These are phyloP conservation scores for Aix galericulata DNA, from an alignment of 2,113 vertebrate genomes.

Conservation along the genomic window DNA sequence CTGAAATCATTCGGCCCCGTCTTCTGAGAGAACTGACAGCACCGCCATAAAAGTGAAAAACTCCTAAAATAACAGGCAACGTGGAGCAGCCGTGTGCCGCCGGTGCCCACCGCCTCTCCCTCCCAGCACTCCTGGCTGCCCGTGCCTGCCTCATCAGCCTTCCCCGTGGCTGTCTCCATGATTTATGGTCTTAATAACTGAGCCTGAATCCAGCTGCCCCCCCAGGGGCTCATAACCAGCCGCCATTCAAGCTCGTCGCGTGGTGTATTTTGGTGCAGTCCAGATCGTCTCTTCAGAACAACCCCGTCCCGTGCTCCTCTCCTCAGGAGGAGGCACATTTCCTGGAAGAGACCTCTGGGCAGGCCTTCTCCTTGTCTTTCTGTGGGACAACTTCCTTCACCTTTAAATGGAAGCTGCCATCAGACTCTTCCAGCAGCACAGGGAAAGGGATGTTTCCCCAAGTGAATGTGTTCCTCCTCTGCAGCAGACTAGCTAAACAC, in stretches of 20 bases:
- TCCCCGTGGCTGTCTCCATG: slow-evolving; percentile 62
- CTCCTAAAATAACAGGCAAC: slow-evolving; percentile 45
- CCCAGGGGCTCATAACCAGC: slow-evolving; percentile 42
- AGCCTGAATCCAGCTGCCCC: slow-evolving; percentile 46
- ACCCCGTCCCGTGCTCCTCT: background rate
- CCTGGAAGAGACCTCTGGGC: background rate
- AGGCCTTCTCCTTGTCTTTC: background rate
- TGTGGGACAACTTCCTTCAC: background rate
- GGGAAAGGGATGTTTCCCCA: background rate
- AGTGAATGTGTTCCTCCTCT: background rate
- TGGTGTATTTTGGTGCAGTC: background rate
- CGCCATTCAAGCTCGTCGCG: background rate
- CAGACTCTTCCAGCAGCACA: background rate
- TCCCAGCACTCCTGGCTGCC: background rate
- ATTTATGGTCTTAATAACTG: slow-evolving; percentile 74
- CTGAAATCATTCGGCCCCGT: slow-evolving; percentile 22
- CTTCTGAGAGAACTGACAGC: slow-evolving; percentile 33
- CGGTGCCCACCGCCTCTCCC: background rate
- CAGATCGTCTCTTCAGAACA: background rate
- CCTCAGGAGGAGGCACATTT: background rate
- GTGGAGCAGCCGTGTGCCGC: background rate
- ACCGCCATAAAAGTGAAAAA: slow-evolving; percentile 60
- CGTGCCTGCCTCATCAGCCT: slow-evolving; percentile 35
- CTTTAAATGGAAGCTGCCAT: background rate
- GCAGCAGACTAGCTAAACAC: background rate